Evolutionary conservation across 2,113 vertebrate genomes (phyloP).

Genomic region (Thermophis baileyi): DNA sequence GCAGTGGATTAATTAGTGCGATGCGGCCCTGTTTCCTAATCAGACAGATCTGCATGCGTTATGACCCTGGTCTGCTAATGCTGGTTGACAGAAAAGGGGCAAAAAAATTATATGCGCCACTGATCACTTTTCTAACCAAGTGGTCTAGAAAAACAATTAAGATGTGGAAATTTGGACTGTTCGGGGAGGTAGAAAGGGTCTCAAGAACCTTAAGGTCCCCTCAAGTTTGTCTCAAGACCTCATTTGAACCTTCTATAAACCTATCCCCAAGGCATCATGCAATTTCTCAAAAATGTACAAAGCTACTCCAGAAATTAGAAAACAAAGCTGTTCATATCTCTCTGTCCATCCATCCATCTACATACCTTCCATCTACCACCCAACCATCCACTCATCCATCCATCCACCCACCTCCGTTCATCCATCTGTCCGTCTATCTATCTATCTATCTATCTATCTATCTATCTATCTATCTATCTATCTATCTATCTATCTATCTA

Average conservation of each 20-base stretch:
- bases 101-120: not conserved
- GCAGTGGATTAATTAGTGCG: not conserved
- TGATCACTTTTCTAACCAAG: not conserved
- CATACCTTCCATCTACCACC: too few species aligned
- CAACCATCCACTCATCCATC: too few species aligned
- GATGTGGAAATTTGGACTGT: not conserved
- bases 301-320: not conserved
- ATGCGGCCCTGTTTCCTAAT: not conserved
- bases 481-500: fast-evolving
- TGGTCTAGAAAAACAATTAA: not conserved
- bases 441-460: too few species aligned
- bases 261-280: not conserved
- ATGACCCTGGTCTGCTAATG: not conserved
- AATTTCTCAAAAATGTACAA: not conserved
- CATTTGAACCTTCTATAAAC: not conserved
- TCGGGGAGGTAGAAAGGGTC: too few species aligned
- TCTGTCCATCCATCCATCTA: not conserved
- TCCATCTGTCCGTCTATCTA: too few species aligned
- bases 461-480: too few species aligned
- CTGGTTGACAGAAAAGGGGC: not conserved
- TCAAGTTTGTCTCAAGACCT: not conserved
- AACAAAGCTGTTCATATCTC: not conserved
- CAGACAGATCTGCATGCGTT: not conserved
- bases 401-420: too few species aligned
- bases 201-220: not conserved